Evolutionary conservation across 1,140 invertebrate genomes (phyloP).

Genomic region (Tribolium madens): DNA sequence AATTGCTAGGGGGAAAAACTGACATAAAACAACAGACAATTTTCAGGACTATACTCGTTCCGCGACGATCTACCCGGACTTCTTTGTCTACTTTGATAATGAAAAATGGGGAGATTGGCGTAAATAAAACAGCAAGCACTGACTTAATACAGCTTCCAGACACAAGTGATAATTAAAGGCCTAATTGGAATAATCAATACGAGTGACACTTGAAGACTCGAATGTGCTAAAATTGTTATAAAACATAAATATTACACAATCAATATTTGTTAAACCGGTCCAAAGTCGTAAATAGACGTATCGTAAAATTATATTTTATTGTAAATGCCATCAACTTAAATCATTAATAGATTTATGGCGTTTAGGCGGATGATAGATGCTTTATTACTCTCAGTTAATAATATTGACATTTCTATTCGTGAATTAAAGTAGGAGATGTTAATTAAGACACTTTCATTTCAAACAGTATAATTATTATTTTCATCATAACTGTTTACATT

Average conservation of each 20-base stretch:
- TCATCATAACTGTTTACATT: slow-evolving; percentile 24
- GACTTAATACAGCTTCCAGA: not conserved
- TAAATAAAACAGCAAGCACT: slow-evolving; percentile 14
- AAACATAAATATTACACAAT: not conserved
- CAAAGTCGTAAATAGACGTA: not conserved
- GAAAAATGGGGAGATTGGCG: slow-evolving; percentile 29
- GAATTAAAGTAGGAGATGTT: not conserved
- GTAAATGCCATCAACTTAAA: slow-evolving; percentile 9
- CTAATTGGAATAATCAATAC: too few species aligned
- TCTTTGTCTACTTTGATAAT: slow-evolving; percentile 34
- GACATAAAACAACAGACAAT: slow-evolving; percentile 46
- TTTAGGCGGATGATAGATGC: slow-evolving; percentile 2
- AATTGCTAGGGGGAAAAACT: slow-evolving; percentile 62
- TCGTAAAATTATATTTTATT: not conserved
- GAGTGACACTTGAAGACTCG: too few species aligned
- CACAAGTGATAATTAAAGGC: not conserved
- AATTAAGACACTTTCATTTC: not conserved
- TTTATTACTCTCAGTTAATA: not conserved
- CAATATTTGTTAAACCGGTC: not conserved
- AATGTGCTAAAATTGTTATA: not conserved
- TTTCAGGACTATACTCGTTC: slow-evolving; percentile 42
- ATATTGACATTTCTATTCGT: slow-evolving; percentile 11
- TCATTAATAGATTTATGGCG: slow-evolving; percentile 15
- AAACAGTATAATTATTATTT: slow-evolving; percentile 12
- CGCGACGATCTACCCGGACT: slow-evolving; percentile 26